Base-by-base conservation (phyloP, 2,113 vertebrate species). In the Chaenocephalus aceratus region DNA sequence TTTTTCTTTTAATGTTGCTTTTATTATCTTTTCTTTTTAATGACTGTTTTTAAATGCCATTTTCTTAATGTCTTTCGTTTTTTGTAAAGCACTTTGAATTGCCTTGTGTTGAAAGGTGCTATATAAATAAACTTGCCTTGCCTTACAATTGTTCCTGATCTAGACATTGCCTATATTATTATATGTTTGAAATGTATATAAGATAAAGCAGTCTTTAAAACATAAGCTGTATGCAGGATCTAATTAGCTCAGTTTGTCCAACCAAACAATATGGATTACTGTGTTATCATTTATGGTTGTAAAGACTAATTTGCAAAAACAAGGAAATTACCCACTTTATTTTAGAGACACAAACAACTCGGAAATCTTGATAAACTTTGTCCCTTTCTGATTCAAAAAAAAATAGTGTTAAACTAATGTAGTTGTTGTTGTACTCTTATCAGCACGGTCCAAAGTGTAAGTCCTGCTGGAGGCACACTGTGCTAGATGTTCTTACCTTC, bases 401-500 rank as follows among this genome's bases (percentile, higher is more conserved):
- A 14, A 66, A 48, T 11, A 6, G 4, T 61, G n/a, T 21, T 76
- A 30, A 23, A 56, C 46, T 62, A 30, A 34, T 76, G 16, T 51
- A 61, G 53, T 80, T 69, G 61, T 82, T 75, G 76, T 72, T 77
- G 58, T 21, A 23, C 44, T 73, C 56, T 89, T 86, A 90, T 89
- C 80, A 83, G 83, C 12, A 53, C 12, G 41, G 83, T 86, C 60
- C 82, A 91, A 89, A 86, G 81, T 80, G 10, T 70, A 8, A 67
- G 36, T 59, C 49, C 58, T 11, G 10, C 41, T 30, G 4, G 21
- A 46, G 60, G 13, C 11, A 59, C 23, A 36, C 15, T 6, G 52
- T 23, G n/a, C 34, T 11, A 18, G 23, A 64, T 57, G 48, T 71
- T 68, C 54, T 70, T 23, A 45, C 8, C 18, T 30, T 10, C 15